Evolutionary conservation across 2,797 vertebrate species (phyloP).

Genomic region (Gobionotothen gibberifrons): DNA sequence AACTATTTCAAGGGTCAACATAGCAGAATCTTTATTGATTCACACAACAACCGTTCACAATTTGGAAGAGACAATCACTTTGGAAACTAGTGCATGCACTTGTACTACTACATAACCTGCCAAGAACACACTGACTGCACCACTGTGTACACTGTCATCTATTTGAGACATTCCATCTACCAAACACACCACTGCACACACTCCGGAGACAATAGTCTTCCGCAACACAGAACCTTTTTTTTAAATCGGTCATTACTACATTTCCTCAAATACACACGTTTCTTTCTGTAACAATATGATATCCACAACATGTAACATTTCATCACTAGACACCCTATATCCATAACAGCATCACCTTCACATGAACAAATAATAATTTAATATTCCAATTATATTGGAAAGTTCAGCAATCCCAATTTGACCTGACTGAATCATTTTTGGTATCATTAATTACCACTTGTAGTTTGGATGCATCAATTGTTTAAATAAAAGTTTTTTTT

Average conservation of each 20-base stretch:
- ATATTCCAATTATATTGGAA: neutral
- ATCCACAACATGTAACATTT: conserved; percentile 33
- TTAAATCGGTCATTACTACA: conserved; percentile 8
- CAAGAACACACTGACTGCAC: neutral
- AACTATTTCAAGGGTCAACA: conserved; percentile 28
- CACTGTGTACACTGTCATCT: conserved; percentile 10
- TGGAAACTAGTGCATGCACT: conserved; percentile 36
- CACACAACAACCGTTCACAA: conserved; percentile 54
- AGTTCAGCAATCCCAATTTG: neutral
- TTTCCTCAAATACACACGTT: conserved; percentile 26
- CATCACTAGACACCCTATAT: conserved; percentile 4
- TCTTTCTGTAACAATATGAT: conserved; percentile 8
- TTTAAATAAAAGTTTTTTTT: neutral
- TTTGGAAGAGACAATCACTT: conserved; percentile 26
- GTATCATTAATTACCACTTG: conserved; percentile 11
- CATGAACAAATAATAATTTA: conserved; percentile 10
- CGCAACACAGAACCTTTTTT: conserved; percentile 16
- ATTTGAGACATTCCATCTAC: conserved; percentile 17
- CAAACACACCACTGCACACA: conserved; percentile 27
- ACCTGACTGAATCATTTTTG: conserved; percentile 11
- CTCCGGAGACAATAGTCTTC: conserved; percentile 8
- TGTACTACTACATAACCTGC: conserved; percentile 24
- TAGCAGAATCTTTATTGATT: conserved; percentile 66
- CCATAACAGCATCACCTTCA: conserved; percentile 26
- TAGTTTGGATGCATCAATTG: conserved; percentile 5